Percentiles rank a stretch among this genome's conserved stretches.
Conservation (phyloP, 2,113 vertebrate species). For the Colinus virginianus region DNA sequence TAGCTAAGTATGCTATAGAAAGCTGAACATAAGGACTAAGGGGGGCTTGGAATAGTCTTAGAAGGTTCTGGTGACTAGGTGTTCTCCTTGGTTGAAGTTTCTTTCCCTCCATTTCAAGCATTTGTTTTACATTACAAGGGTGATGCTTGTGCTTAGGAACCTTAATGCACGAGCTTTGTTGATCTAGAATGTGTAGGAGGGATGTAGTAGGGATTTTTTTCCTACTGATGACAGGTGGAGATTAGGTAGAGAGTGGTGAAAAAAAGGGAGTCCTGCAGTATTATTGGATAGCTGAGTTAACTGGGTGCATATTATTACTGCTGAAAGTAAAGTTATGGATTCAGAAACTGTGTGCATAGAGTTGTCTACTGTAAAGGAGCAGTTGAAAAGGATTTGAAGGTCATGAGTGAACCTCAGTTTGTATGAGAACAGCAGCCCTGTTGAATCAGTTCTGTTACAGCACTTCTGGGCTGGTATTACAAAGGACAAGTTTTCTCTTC, state of each 20-base stretch:
- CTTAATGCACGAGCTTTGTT: background rate
- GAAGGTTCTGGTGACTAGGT: conserved; percentile 13
- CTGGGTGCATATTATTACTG: background rate
- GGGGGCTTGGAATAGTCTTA: background rate
- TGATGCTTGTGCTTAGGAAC: background rate
- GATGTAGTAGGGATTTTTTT: too few species aligned
- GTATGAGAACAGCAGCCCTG: background rate
- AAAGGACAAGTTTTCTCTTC: background rate
- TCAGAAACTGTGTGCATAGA: background rate
- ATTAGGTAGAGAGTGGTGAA: background rate
- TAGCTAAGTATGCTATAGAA: background rate
- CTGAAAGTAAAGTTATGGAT: background rate
- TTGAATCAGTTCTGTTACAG: background rate
- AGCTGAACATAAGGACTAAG: background rate
- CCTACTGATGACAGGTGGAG: background rate
- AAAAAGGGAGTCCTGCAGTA: background rate
- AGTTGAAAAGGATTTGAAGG: conserved; percentile 14
- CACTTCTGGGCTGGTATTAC: background rate
- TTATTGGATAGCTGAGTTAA: background rate
- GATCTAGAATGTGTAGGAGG: background rate
- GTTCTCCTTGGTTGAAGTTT: conserved; percentile 3
- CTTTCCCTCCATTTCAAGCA: background rate
- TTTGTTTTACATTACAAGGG: background rate
- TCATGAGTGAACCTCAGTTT: background rate
- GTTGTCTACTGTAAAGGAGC: conserved; percentile 9